phyloP scores from a whole-genome alignment of 1,140 invertebrate genomes.

The Trialeurodes vaporariorum region DNA sequence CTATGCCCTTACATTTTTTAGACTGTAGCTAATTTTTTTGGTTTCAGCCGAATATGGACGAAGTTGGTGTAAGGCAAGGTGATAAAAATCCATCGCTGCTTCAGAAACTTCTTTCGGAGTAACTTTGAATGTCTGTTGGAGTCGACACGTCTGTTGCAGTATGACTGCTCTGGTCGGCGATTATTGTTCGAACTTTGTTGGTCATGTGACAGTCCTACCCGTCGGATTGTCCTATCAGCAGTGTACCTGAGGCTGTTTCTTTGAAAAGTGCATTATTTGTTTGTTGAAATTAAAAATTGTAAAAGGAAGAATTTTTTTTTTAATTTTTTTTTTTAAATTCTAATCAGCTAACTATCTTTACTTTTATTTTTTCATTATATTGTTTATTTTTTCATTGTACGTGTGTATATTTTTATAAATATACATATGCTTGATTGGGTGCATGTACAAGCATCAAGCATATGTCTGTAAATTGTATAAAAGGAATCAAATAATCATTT shows the following conservation, averaged over 20 bases:
- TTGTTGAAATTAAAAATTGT: neutral
- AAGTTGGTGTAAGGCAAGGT: conserved; percentile 25
- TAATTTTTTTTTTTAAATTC: no score
- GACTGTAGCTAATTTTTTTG: no score
- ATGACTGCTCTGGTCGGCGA: neutral
- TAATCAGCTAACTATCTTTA: conserved; percentile 1
- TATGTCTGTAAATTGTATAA: no score
- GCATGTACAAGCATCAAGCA: no score
- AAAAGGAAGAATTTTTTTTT: no score
- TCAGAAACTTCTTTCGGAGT: conserved; percentile 65
- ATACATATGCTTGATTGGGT: no score
- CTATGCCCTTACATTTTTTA: no score
- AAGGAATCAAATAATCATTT: no score
- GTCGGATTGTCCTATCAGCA: neutral
- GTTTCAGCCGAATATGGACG: conserved; percentile 5
- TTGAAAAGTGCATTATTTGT: conserved; percentile 1
- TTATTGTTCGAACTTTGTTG: neutral
- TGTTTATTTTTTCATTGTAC: neutral
- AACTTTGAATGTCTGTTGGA: no score
- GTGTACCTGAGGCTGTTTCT: neutral
- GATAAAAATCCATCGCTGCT: conserved; percentile 59
- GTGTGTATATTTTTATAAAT: neutral
- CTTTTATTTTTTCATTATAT: neutral
- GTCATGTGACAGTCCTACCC: neutral
- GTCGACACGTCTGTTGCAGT: neutral